Evolutionary conservation across 2,888 invertebrate species (phyloP), one percentile per base, ranked within the genome.

Genomic region (Acronicta leporina): DNA sequence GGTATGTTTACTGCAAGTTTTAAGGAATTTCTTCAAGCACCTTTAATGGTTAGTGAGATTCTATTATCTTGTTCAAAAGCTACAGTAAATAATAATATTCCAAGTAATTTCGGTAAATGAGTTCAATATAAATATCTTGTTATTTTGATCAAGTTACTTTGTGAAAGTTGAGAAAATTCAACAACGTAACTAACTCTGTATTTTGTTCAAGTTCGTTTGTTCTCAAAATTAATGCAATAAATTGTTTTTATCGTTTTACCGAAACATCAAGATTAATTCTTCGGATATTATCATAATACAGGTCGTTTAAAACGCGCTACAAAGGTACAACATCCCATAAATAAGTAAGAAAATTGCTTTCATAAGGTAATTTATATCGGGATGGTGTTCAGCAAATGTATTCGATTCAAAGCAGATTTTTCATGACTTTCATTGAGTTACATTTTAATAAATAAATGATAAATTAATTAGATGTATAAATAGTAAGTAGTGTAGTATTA

Each of bases 1-100:
- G 97, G 98, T 98, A 96, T 92, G 73, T 68, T 46, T 16, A 8
- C 20, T 9, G 16, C 14, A 10, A 27, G 10, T 11, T 46, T 47
- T 13, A 27, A 15, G 0, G 16, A 27, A 35, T 27, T 10, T 16
- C 7, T 33, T 46, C 35, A 13, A 51, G n/a, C 40, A 20, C 16
- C 27, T 7, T 15, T 15, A 1, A 33, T 44, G 5, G 5, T 40
- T n/a, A 62, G 53, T 0, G 3, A 53, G 52, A 6, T 5, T 14
- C 0, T 40, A 35, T 20, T 53, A 15, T 42, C 47, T 45, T 61
- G 3, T 40, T 61, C 10, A 0, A 15, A 16, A 63, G 9, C 33
- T 63, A 38, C 2, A 20, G 20, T 20, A 20, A 25, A 38, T 38
- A 38, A 38, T 38, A 38, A 35, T 35, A 35, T 44, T 41, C 33